A percentile compares a stretch with the other conserved stretches of the same genome.
Evolutionary conservation across 1,140 invertebrate species (phyloP).

Genomic region (Pseudomyrmex concolor): DNA sequence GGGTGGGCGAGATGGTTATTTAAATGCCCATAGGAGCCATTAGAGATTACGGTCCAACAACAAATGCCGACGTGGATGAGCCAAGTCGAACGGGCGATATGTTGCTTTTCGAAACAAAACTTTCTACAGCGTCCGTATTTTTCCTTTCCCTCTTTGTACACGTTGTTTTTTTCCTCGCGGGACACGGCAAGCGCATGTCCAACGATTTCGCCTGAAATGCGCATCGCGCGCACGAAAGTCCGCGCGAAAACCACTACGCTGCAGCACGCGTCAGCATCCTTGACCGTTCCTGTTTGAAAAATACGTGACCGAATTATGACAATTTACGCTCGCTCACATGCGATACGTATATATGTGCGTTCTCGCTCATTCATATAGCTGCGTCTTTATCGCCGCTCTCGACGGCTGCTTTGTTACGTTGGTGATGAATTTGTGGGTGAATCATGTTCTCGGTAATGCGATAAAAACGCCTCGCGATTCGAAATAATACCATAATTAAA

Average conservation of each 20-base stretch:
- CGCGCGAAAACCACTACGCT: background rate
- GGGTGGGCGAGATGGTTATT: conserved; percentile 76
- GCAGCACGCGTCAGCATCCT: conserved; percentile 17
- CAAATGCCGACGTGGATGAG: conserved; percentile 68
- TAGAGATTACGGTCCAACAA: conserved; percentile 74
- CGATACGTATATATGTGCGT: conserved; percentile 1
- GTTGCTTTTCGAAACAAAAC: conserved; percentile 62
- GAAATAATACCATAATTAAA: background rate
- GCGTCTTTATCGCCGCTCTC: conserved; percentile 16
- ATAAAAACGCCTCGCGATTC: conserved; percentile 7
- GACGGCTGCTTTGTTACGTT: conserved; percentile 1
- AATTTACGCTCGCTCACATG: conserved; percentile 25
- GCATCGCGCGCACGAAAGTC: background rate
- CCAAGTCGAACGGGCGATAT: conserved; percentile 63
- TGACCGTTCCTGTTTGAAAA: conserved; percentile 34
- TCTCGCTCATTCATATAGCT: background rate
- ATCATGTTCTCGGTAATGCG: conserved; percentile 47
- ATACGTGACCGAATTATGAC: conserved; percentile 27
- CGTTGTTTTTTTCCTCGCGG: conserved; percentile 11
- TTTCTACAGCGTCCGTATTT: conserved; percentile 22
- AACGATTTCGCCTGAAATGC: background rate
- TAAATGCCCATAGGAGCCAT: conserved; percentile 75
- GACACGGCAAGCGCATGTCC: conserved; percentile 16
- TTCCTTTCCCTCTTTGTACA: background rate
- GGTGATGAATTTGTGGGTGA: conserved; percentile 44